Base-by-base conservation (phyloP, 2,797 vertebrate species). In the Tadarida brasiliensis region DNA sequence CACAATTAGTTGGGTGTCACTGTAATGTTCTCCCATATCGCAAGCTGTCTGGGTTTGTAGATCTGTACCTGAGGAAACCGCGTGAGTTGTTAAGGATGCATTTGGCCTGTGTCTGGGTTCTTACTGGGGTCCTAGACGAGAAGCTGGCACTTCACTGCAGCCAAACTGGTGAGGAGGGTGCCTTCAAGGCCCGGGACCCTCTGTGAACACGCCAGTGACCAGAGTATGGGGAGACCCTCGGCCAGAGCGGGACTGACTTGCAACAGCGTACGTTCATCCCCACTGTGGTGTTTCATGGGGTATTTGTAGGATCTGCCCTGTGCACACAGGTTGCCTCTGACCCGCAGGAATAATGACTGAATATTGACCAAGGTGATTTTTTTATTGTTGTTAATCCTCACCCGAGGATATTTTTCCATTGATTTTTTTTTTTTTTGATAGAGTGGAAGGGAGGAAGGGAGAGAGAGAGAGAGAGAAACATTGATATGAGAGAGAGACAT, bases 1-100 rank as follows among this genome's bases (percentile, higher is more conserved):
- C 6, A 5, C 3, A 0, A 2, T 0, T 1, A 47, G 11, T 4
- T 1, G 1, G 28, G 5, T 5, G 11, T n/a, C 39, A 1, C 3
- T 1, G 0, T 1, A 1, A 4, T 0, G 14, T 20, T 3, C 33
- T 9, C n/a, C 35, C 11, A 0, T 0, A 0, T 26, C 59, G 22
- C 51, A 20, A 2, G 5, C 5, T 0, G 17, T 7, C 3, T 24
- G 1, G 4, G 35, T 9, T 44, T 28, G 5, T 19, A 30, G 19
- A 54, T 12, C 33, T 2, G 2, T 2, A 7, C 35, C 26, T 3
- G 5, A 11, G 47, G 15, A 16, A 9, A 26, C 4, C 35, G 12
- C 0, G 2, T 0, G 0, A 2, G 11, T 12, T 4, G 30, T 39
- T 24, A 35, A 1, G 3, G 5, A 0, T 1, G 8, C 3, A 1